Conservation (phyloP, 2,113 vertebrate genomes). For the Pao palembangensis region DNA sequence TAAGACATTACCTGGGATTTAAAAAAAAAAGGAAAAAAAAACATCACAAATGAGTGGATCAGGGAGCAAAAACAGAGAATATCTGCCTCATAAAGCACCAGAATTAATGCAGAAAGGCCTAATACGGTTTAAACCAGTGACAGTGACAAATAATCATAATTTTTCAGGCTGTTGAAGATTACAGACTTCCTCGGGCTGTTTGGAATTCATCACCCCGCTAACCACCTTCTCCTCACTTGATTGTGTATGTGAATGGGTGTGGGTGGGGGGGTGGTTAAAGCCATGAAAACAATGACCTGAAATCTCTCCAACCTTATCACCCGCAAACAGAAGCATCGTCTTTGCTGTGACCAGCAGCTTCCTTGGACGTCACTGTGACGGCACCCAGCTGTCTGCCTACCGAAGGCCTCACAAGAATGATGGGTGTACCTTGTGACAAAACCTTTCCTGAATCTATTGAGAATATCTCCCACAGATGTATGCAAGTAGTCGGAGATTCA, state of each 20-base stretch:
- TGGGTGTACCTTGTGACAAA: conserved; percentile 40
- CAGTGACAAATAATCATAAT: too few relatives aligned
- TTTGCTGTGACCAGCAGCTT: conserved; percentile 14
- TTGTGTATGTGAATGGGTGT: neutral
- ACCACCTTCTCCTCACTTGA: too few relatives aligned
- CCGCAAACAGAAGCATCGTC: conserved; percentile 46
- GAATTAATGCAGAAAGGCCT: too few relatives aligned
- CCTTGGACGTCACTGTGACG: conserved; percentile 51
- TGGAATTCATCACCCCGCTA: too few relatives aligned
- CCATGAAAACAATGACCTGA: conserved; percentile 42
- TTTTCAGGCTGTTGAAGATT: too few relatives aligned
- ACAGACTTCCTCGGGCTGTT: neutral
- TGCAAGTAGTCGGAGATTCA: neutral
- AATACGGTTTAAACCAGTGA: too few relatives aligned
- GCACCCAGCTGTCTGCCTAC: conserved; percentile 44
- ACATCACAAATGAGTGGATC: too few relatives aligned
- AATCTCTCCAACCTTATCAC: conserved; percentile 65
- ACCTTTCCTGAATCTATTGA: conserved; percentile 24
- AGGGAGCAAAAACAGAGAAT: too few relatives aligned
- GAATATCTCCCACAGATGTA: conserved; percentile 2
- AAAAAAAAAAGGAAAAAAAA: too few relatives aligned
- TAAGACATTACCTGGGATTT: too few relatives aligned
- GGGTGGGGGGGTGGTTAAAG: conserved; percentile 22
- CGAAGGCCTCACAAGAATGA: conserved; percentile 45
- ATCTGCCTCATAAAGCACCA: too few relatives aligned